Conservation (phyloP, 2,888 invertebrate genomes). For the Acronicta psi region DNA sequence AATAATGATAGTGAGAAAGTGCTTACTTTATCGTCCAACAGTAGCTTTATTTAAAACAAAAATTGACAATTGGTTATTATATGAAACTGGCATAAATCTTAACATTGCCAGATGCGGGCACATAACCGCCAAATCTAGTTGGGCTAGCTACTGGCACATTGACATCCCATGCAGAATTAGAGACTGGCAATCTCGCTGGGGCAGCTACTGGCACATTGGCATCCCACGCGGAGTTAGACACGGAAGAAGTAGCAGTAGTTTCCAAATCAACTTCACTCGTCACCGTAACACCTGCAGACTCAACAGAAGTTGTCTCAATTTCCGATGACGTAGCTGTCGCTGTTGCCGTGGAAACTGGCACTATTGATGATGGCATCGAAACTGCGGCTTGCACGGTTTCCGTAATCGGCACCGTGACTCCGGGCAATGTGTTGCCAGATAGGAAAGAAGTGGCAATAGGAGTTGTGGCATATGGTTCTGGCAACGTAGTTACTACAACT, state of each 20-base stretch:
- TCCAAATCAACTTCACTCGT: background rate
- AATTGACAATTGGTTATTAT: too few species aligned
- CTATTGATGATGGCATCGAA: background rate
- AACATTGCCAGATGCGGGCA: slow-evolving; percentile 44
- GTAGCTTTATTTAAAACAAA: too few species aligned
- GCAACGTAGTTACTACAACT: background rate
- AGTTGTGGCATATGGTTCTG: background rate
- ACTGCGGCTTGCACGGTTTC: slow-evolving; percentile 15
- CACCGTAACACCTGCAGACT: background rate
- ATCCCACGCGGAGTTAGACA: background rate
- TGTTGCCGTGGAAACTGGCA: slow-evolving; percentile 23
- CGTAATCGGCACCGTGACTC: slow-evolving; percentile 1
- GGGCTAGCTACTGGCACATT: slow-evolving; percentile 8
- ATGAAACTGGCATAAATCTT: slow-evolving; percentile 34
- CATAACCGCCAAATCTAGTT: slow-evolving; percentile 32
- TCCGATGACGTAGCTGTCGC: slow-evolving; percentile 9
- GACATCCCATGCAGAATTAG: background rate
- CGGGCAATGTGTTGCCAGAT: slow-evolving; percentile 16
- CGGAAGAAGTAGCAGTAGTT: background rate
- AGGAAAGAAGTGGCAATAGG: background rate
- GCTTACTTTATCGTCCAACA: too few species aligned
- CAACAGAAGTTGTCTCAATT: background rate
- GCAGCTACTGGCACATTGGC: slow-evolving; percentile 3
- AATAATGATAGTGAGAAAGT: background rate
- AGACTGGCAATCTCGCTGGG: slow-evolving; percentile 19